A percentile compares a stretch with the other conserved stretches of the same genome.
These are phyloP conservation scores for Phasia obesa DNA, from an alignment of 2,888 invertebrate species.

Conservation along the genomic window DNA sequence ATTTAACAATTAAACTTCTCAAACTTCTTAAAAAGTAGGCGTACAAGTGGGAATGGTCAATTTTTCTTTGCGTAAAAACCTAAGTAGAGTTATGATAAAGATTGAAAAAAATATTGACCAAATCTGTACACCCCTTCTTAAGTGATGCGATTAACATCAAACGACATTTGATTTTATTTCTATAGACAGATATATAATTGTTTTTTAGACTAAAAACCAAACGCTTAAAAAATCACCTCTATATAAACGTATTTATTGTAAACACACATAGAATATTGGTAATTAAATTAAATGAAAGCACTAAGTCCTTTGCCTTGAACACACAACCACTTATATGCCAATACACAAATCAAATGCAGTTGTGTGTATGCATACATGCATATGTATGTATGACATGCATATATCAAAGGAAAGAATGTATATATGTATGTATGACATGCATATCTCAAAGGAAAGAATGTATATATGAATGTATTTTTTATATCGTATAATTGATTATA, in stretches of 20 bases:
- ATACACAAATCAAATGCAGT: conserved; percentile 31
- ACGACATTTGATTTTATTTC: too few species aligned
- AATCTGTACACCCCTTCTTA: too few species aligned
- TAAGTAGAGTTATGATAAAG: too few species aligned
- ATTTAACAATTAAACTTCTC: too few species aligned
- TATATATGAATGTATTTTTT: conserved; percentile 5
- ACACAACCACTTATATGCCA: background rate
- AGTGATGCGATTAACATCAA: too few species aligned
- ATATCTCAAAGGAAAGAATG: background rate
- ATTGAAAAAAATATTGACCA: too few species aligned
- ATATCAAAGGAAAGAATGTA: too few species aligned
- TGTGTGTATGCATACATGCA: background rate
- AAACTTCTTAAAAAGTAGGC: too few species aligned
- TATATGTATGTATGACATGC: too few species aligned
- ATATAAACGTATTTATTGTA: background rate
- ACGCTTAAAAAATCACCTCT: background rate
- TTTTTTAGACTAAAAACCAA: background rate
- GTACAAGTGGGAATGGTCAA: too few species aligned
- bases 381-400: background rate
- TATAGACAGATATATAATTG: too few species aligned
- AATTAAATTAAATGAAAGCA: conserved; percentile 68
- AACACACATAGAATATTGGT: conserved; percentile 46
- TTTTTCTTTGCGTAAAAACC: too few species aligned
- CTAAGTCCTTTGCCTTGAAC: conserved; percentile 48
- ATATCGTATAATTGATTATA: conserved; percentile 25